Evolutionary conservation across 1,140 invertebrate species (phyloP).

Genomic region (Myzus persicae): DNA sequence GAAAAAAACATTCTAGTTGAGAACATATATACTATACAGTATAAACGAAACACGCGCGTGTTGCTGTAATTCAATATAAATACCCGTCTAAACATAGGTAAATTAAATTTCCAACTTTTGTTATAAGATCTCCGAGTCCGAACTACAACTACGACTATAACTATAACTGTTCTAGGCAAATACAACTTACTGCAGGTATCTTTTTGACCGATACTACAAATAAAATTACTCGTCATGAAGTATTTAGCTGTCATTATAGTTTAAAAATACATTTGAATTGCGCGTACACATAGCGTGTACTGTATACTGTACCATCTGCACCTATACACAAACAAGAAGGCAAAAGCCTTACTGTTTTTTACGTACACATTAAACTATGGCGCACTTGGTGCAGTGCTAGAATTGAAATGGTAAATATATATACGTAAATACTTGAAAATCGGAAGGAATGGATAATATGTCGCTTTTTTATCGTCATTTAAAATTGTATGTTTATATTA

Average conservation of each 20-base stretch:
- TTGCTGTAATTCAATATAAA: slow-evolving; percentile 1
- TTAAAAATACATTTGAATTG: neutral
- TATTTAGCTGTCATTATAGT: neutral
- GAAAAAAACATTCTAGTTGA: neutral
- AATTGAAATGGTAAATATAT: neutral
- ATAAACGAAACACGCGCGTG: neutral
- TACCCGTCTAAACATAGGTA: neutral
- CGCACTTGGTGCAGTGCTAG: no score
- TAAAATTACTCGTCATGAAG: neutral
- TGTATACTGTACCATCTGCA: no score
- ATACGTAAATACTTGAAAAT: neutral
- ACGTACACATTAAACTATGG: neutral
- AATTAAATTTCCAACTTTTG: neutral
- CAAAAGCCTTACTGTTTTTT: neutral
- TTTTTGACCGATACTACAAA: neutral
- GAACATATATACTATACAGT: neutral
- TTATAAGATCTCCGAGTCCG: neutral
- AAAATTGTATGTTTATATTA: neutral
- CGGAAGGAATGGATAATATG: neutral
- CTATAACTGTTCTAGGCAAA: neutral
- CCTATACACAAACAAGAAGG: neutral
- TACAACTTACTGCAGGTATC: neutral
- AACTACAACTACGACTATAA: neutral
- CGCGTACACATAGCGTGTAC: no score
- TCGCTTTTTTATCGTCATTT: neutral